phyloP scores from a whole-genome alignment of 2,888 invertebrate genomes.

The Aphrophora alni region DNA sequence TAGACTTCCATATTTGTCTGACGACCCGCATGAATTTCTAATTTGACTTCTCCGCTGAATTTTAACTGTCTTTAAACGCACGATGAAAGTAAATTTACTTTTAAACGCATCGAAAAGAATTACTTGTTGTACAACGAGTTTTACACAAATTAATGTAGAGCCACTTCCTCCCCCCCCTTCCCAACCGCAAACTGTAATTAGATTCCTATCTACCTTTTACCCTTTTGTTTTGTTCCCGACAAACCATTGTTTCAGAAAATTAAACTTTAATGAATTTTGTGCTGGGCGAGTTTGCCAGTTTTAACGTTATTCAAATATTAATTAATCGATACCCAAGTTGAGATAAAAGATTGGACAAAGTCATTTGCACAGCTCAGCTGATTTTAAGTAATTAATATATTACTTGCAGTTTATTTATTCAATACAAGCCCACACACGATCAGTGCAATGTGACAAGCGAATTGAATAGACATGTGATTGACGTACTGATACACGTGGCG shows the following conservation, averaged over 20 bases:
- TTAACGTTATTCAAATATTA: not conserved
- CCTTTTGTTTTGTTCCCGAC: not conserved
- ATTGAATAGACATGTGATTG: no score
- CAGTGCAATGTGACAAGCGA: no score
- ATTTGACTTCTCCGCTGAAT: not conserved
- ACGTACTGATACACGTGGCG: no score
- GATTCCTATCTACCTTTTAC: not conserved
- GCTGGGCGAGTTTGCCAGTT: not conserved
- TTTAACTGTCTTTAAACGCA: not conserved
- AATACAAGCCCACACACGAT: no score
- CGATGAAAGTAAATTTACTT: not conserved
- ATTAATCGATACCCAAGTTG: not conserved
- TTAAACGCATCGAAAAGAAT: not conserved
- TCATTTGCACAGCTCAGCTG: no score
- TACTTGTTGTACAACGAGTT: not conserved
- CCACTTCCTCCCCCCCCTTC: not conserved
- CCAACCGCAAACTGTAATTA: not conserved
- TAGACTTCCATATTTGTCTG: not conserved
- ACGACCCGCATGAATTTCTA: not conserved
- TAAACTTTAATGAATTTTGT: not conserved
- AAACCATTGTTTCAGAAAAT: not conserved
- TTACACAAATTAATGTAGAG: not conserved
- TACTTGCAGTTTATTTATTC: no score
- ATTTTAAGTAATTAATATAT: no score
- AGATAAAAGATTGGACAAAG: no score